These are phyloP conservation scores for Irena cyanogastra DNA, from an alignment of 2,113 vertebrate species.

Conservation along the genomic window DNA sequence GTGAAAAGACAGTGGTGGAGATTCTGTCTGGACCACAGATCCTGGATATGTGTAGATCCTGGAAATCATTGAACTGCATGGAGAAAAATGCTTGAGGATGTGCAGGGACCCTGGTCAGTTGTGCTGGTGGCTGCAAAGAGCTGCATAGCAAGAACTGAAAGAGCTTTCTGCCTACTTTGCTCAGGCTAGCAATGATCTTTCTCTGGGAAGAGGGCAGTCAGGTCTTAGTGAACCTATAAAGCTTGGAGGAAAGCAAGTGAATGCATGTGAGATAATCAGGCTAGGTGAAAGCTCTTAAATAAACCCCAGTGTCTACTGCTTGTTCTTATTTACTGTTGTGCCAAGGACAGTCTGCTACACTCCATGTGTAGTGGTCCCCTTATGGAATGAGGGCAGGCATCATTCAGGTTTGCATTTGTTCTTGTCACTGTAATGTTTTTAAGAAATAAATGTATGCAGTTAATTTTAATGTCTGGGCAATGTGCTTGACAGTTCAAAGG, in stretches of 20 bases:
- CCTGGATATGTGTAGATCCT: background rate
- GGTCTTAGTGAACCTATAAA: background rate
- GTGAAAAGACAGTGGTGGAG: background rate
- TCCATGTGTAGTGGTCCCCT: background rate
- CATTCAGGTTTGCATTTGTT: background rate
- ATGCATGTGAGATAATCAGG: background rate
- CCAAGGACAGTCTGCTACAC: background rate
- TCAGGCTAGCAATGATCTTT: background rate
- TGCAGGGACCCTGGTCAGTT: background rate
- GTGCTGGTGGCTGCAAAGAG: background rate
- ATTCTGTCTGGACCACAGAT: background rate
- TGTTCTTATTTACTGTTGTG: background rate
- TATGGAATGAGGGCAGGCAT: background rate
- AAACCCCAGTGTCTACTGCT: background rate
- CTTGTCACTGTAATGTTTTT: background rate
- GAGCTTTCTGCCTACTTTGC: background rate
- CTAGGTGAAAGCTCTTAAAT: background rate
- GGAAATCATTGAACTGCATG: background rate
- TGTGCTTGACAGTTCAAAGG: accelerated
- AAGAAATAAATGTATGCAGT: background rate
- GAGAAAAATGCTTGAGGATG: background rate
- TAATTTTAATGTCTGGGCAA: background rate
- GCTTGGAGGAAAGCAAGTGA: background rate
- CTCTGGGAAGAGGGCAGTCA: background rate
- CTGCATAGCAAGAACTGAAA: background rate